Evolutionary conservation across 2,888 invertebrate species (phyloP), one percentile per base, ranked within the genome.

Genomic region (Norana najaformis): DNA sequence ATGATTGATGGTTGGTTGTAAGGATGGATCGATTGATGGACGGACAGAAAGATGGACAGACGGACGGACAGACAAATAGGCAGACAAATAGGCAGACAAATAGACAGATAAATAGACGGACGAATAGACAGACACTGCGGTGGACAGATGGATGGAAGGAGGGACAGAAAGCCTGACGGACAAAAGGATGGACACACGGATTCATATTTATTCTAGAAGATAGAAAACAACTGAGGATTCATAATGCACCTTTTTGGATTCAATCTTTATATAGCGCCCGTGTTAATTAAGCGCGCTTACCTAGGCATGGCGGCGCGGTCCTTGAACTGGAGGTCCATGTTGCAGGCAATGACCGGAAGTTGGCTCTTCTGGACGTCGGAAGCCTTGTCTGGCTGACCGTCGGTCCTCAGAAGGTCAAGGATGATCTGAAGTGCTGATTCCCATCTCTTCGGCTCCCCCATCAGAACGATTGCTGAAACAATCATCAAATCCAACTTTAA

Each of bases 281-380:
- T 16, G 13, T 69, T 16, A 13, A 69, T n/a, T 8, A 11, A n/a
- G 11, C 47, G 20, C 2, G 47, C 47, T 20, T 85, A 37, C 85
- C 85, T 85, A 11, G 95, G 95, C 93, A 95, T 94, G 91, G 94
- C 93, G 16, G 95, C 95, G 90, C 94, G 93, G 82, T 94, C 94
- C 94, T 94, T 95, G 92, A 95, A 95, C 89, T 94, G 94, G 3
- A 95, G 93, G 91, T 95, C 95, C 94, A 95, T 94, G 92, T 95
- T 95, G 92, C 95, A 95, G 53, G 95, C 95, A 47, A 95, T 93
- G 83, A 95, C 92, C n/a, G 95, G 95, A 23, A 95, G 92, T 91
- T 94, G 94, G 23, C 92, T 89, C 38, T 91, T 91, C 91, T 89
- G 93, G 14, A 39, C 34, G 13, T 92, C 92, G 30, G 93, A 93